A percentile compares a stretch with the other conserved stretches of the same genome.
These are phyloP conservation scores for Patiria miniata DNA, from an alignment of 35 echinoderm and acorn worm species.

Conservation along the genomic window DNA sequence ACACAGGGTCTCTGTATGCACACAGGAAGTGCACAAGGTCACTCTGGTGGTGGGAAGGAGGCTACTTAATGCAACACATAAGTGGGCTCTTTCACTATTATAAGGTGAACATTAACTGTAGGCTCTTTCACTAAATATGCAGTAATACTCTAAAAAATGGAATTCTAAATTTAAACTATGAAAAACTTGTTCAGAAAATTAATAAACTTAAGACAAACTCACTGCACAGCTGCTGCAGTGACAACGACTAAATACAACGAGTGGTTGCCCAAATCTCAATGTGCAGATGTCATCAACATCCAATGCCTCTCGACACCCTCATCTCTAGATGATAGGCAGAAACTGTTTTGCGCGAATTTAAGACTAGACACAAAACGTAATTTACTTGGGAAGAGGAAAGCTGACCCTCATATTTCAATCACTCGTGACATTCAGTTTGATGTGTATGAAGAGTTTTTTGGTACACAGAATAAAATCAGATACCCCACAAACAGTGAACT, in stretches of 20 bases:
- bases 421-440: conserved; percentile 38
- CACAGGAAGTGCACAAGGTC: too few species aligned
- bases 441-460: conserved; percentile 34
- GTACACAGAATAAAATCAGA: background rate
- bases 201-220: too few species aligned
- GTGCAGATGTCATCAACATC: conserved; percentile 20
- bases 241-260: conserved; percentile 25
- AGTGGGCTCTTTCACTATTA: too few species aligned
- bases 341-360: conserved; percentile 31
- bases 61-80: too few species aligned
- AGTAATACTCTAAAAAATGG: too few species aligned
- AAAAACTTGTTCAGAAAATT: too few species aligned
- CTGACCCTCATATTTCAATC: conserved; percentile 42
- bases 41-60: too few species aligned
- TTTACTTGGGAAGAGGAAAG: conserved; percentile 35
- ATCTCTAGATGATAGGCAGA: conserved; percentile 27
- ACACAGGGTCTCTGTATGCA: too few species aligned
- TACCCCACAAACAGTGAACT: conserved; percentile 35
- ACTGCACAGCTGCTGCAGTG: too few species aligned
- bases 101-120: too few species aligned
- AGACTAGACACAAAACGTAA: conserved; percentile 42
- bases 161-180: too few species aligned
- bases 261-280: conserved; percentile 40
- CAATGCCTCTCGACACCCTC: background rate
- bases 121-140: too few species aligned